phyloP scores from a whole-genome alignment of 2,797 vertebrate genomes.

The Urophycis tenuis region DNA sequence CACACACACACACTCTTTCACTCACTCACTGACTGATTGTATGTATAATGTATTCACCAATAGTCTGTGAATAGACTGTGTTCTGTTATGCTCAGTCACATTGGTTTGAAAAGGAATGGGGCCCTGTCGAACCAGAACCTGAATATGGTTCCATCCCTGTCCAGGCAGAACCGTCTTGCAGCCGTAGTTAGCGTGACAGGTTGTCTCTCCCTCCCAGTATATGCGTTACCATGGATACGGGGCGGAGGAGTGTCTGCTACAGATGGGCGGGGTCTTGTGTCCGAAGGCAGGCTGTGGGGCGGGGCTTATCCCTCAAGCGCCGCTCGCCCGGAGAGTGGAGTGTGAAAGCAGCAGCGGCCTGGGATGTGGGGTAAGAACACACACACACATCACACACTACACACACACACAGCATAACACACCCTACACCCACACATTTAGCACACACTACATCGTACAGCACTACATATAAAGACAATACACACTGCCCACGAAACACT shows the following conservation, averaged over 20 bases:
- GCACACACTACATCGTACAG: neutral
- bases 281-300: conserved; percentile 82
- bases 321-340: conserved; percentile 63
- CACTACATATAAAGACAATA: neutral
- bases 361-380: conserved; percentile 81
- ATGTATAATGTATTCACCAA: too few species aligned
- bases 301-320: conserved; percentile 73
- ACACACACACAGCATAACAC: neutral
- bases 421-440: neutral
- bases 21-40: neutral
- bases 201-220: conserved; percentile 34
- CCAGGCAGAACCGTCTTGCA: neutral
- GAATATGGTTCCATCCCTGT: too few species aligned
- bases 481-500: too few species aligned
- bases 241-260: conserved; percentile 77
- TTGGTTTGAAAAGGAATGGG: too few species aligned
- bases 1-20: conserved; percentile 10
- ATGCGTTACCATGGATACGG: conserved; percentile 77
- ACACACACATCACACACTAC: neutral
- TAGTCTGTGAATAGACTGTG: too few species aligned
- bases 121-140: neutral
- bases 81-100: too few species aligned
- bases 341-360: conserved; percentile 67
- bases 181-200: neutral
- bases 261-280: conserved; percentile 82